Conservation (phyloP, 1,140 invertebrate species). For the Theocolax elegans region DNA sequence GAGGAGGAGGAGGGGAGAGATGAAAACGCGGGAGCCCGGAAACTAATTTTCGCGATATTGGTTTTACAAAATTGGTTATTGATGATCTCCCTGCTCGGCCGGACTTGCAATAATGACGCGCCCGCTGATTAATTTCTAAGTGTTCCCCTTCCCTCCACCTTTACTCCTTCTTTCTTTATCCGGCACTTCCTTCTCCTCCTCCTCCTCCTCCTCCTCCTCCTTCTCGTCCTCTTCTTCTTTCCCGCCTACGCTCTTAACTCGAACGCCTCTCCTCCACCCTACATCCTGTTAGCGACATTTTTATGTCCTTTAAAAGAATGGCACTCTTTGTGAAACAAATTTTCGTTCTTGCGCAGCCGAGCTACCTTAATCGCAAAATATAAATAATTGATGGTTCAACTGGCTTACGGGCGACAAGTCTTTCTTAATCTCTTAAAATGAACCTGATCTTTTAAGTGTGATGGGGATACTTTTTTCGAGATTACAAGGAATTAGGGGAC, state of each 20-base stretch:
- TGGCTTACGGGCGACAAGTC: no score
- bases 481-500: no score
- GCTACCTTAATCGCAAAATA: no score
- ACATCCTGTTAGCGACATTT: background rate
- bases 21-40: constrained; percentile 11
- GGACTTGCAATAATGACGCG: constrained; percentile 19
- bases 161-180: background rate
- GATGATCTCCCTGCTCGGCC: constrained; percentile 50
- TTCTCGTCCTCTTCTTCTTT: background rate
- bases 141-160: background rate
- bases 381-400: no score
- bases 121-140: constrained; percentile 25
- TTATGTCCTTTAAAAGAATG: background rate
- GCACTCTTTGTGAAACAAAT: background rate
- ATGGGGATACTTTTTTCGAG: no score
- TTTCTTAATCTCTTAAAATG: no score
- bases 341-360: no score
- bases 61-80: constrained; percentile 64
- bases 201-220: background rate
- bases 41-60: constrained; percentile 65
- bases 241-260: background rate
- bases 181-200: background rate
- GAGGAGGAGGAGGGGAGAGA: no score
- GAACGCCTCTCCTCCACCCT: no score
- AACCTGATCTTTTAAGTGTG: no score